Base-by-base conservation (phyloP, 2,888 invertebrate species). In the Spatulosminthurus flaviceps region DNA sequence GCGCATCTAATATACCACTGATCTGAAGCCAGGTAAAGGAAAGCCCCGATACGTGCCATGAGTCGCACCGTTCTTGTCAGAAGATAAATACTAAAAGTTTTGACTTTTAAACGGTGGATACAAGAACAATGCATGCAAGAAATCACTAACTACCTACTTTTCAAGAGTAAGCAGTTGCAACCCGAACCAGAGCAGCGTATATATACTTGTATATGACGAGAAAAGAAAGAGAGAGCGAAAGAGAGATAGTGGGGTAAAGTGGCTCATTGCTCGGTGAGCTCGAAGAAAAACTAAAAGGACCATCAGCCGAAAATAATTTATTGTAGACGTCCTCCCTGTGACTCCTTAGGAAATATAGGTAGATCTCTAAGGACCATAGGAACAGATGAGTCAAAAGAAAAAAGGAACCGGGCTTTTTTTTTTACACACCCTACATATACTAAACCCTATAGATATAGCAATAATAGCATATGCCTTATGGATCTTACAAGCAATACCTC, bases 221-320 rank as follows among this genome's bases (percentile, higher is more conserved):
- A n/a, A n/a, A n/a, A n/a, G n/a, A n/a, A n/a, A n/a, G n/a, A 34
- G 9, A 34, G 34, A 4, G 9, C 9, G n/a, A 19, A 19, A 51
- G 51, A 19, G 16, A 51, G 51, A 51, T 51, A 51, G 51, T 51
- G 51, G n/a, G 51, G 51, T 51, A 51, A 51, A 51, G 51, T 51
- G 51, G 51, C 51, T 51, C 51, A 51, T 51, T 51, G 51, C 51
- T 51, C 51, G n/a, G n/a, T 19, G n/a, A 51, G 51, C 16, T 51
- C 9, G 51, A 64, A 64, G 70, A 29, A n/a, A 29, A 70, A 70
- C 41, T 71, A 71, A 71, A 71, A 71, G 71, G 42, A 71, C 71
- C 70, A 34, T 70, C 70, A 70, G 34, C 66, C 64, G 61, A 76
- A 67, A 76, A 76, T 76, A 66, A 76, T 76, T 76, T 76, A 76